These are phyloP conservation scores for Brachyalestes nurse DNA, from an alignment of 2,797 vertebrate genomes.

Conservation along the genomic window DNA sequence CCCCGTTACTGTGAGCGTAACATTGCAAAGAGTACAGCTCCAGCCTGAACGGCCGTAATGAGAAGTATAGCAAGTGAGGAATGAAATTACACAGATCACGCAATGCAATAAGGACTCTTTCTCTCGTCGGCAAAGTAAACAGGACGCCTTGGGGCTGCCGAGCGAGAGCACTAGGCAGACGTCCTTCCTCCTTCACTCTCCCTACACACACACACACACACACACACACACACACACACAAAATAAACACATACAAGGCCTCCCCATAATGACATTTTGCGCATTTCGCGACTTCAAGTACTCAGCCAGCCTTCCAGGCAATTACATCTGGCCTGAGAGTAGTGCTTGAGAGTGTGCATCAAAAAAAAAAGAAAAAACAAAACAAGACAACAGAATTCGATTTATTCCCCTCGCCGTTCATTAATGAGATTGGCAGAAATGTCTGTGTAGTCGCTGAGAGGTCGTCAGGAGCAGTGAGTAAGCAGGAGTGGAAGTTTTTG, in stretches of 20 bases:
- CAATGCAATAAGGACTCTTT: slow-evolving; percentile 49
- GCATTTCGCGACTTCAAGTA: slow-evolving; percentile 35
- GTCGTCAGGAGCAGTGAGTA: neutral
- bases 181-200: slow-evolving; percentile 12
- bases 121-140: slow-evolving; percentile 44
- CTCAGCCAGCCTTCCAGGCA: slow-evolving; percentile 38
- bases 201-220: no score
- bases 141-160: slow-evolving; percentile 27
- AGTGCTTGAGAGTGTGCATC: neutral
- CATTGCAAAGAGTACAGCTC: neutral
- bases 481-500: neutral
- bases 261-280: slow-evolving; percentile 43
- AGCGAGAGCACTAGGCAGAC: slow-evolving; percentile 13
- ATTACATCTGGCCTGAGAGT: slow-evolving; percentile 45
- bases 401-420: slow-evolving; percentile 43
- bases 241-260: slow-evolving; percentile 9
- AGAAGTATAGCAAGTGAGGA: slow-evolving; percentile 54
- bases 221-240: no score
- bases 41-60: slow-evolving; percentile 37
- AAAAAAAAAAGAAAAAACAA: slow-evolving; percentile 23
- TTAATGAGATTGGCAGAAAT: slow-evolving; percentile 43
- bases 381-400: slow-evolving; percentile 37
- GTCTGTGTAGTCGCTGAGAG: neutral
- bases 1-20: neutral
- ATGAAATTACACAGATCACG: slow-evolving; percentile 56